phyloP scores from a whole-genome alignment of 2,113 vertebrate genomes.

The Dinomys branickii region DNA sequence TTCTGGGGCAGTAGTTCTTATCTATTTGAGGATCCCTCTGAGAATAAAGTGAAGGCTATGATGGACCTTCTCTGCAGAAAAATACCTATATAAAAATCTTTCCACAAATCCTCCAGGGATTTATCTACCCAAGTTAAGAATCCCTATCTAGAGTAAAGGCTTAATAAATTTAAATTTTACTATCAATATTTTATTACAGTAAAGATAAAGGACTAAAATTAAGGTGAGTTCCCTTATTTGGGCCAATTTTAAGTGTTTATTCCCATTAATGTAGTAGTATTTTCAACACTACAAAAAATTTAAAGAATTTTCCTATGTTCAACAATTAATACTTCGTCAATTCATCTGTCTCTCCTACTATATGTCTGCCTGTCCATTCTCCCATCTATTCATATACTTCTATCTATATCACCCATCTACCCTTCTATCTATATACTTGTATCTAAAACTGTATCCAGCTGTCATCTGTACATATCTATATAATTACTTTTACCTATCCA shows the following conservation, averaged over 20 bases:
- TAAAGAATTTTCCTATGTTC: background rate
- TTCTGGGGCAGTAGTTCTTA: slow-evolving; percentile 19
- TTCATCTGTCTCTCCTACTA: background rate
- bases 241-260: background rate
- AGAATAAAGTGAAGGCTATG: background rate
- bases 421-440: background rate
- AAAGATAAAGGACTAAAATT: slow-evolving; percentile 53
- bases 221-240: background rate
- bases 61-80: slow-evolving; percentile 1
- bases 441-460: background rate
- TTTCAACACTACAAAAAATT: slow-evolving; percentile 42
- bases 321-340: background rate
- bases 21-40: slow-evolving; percentile 6
- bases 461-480: background rate
- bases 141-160: background rate
- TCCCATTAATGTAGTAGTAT: slow-evolving; percentile 19
- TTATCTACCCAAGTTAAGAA: background rate
- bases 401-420: background rate
- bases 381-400: background rate
- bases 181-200: slow-evolving; percentile 24
- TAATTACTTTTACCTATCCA: background rate
- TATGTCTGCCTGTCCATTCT: background rate
- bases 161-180: slow-evolving; percentile 57
- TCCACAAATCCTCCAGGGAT: slow-evolving; percentile 7
- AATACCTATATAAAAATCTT: background rate